Evolutionary conservation across 2,888 invertebrate species (phyloP).

Genomic region (Agriotes lineatus): DNA sequence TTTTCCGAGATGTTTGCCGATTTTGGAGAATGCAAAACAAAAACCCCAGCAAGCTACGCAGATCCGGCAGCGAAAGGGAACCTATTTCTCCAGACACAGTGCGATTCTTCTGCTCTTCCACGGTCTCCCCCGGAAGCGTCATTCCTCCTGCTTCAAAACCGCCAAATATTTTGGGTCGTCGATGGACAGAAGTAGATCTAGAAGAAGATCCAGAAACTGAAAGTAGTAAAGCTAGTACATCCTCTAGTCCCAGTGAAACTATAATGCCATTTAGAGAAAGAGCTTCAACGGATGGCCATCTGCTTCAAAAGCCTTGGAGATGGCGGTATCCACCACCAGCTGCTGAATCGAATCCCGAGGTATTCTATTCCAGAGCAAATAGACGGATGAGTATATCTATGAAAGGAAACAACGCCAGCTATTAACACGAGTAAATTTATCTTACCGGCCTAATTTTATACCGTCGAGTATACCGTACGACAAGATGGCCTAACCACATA

Average conservation of each 20-base stretch:
- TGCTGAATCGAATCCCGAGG: constrained; percentile 55
- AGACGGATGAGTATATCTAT: constrained; percentile 85
- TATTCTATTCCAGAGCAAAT: constrained; percentile 66
- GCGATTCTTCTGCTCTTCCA: constrained; percentile 65
- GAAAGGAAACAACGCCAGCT: constrained; percentile 73
- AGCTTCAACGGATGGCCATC: constrained; percentile 80
- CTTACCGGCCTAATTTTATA: constrained; percentile 17
- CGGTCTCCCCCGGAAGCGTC: constrained; percentile 59
- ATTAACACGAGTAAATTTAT: constrained; percentile 50
- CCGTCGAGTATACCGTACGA: neutral
- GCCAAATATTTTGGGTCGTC: constrained; percentile 65
- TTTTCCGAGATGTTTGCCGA: constrained; percentile 81
- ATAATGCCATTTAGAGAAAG: constrained; percentile 76
- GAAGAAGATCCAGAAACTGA: constrained; percentile 72
- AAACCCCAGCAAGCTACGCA: constrained; percentile 72
- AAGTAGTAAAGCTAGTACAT: constrained; percentile 55
- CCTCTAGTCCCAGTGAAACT: constrained; percentile 59
- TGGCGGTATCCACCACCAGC: constrained; percentile 71
- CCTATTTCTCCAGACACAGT: constrained; percentile 69
- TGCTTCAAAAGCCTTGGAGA: constrained; percentile 72
- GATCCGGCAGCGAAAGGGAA: constrained; percentile 71
- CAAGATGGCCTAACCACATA: constrained; percentile 21
- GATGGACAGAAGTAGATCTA: constrained; percentile 75
- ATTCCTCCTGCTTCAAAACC: constrained; percentile 56
- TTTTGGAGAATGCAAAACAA: constrained; percentile 82